phyloP scores from a whole-genome alignment of 1,140 invertebrate genomes.

The Rhizoglyphus robini region DNA sequence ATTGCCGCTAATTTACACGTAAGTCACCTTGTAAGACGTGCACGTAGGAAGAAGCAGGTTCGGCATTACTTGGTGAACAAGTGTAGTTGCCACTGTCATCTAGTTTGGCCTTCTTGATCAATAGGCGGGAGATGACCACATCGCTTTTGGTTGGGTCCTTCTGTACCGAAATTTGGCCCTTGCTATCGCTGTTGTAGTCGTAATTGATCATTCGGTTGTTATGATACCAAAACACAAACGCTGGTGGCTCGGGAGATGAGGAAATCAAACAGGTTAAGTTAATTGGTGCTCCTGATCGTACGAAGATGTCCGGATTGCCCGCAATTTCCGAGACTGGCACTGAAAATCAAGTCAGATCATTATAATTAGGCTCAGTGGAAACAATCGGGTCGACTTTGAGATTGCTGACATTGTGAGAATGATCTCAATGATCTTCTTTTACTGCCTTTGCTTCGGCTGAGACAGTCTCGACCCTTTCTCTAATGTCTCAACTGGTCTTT shows the following conservation, averaged over 20 bases:
- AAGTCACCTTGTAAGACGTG: constrained; percentile 64
- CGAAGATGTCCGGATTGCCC: constrained; percentile 73
- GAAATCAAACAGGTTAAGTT: constrained; percentile 80
- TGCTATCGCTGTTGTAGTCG: constrained; percentile 17
- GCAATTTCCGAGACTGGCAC: constrained; percentile 76
- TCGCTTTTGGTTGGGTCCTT: constrained; percentile 21
- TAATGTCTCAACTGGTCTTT: too few relatives aligned
- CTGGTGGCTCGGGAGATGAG: constrained; percentile 74
- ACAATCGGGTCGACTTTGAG: neutral
- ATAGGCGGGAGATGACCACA: constrained; percentile 40
- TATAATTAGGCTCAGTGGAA: constrained; percentile 22
- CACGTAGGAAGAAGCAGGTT: constrained; percentile 53
- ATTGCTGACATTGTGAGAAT: too few relatives aligned
- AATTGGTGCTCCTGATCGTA: constrained; percentile 77
- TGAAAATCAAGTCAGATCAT: constrained; percentile 35
- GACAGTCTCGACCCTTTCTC: too few relatives aligned
- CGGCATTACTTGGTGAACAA: constrained; percentile 66
- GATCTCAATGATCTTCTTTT: too few relatives aligned
- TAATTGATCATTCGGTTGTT: constrained; percentile 34
- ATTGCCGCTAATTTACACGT: too few relatives aligned
- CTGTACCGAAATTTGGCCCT: constrained; percentile 21
- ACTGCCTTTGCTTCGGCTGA: too few relatives aligned
- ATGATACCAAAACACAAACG: constrained; percentile 76
- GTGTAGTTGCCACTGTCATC: constrained; percentile 74
- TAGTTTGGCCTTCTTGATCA: constrained; percentile 45